A percentile compares a stretch with the other conserved stretches of the same genome.
Evolutionary conservation across 64 coral and sea anemone species (phyloP).

Genomic region (Anthopleura sola): DNA sequence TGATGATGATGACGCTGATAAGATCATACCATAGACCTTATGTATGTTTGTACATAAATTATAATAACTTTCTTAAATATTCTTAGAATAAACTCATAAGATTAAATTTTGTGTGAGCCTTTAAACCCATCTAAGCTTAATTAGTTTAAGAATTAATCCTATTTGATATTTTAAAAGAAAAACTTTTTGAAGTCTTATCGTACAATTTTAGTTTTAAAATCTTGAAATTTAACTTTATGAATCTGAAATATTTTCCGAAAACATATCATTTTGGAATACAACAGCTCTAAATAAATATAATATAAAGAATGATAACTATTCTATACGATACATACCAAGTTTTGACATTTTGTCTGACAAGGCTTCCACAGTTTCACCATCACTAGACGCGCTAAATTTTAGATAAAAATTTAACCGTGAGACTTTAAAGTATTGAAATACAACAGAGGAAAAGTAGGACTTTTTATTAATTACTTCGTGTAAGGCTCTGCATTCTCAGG

Average conservation of each 20-base stretch:
- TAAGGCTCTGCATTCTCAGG: not conserved
- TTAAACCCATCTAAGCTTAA: too few species aligned
- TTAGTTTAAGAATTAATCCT: too few species aligned
- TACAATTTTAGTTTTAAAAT: too few species aligned
- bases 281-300: not conserved
- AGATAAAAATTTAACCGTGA: not conserved
- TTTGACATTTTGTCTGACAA: conserved; percentile 44
- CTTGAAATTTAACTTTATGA: too few species aligned
- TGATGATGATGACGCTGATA: too few species aligned
- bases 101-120: too few species aligned
- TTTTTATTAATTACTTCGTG: not conserved
- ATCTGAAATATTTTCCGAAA: not conserved
- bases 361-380: conserved; percentile 23
- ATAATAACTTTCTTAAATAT: too few species aligned
- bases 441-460: not conserved
- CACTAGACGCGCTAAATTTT: not conserved
- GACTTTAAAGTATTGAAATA: not conserved
- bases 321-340: conserved; percentile 36
- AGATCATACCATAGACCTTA: too few species aligned
- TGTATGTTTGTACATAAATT: too few species aligned
- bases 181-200: too few species aligned
- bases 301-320: not conserved
- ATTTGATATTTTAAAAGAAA: too few species aligned
- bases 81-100: too few species aligned
- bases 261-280: not conserved